Base-by-base conservation (phyloP, 2,113 vertebrate species). In the Hiodon tergisus region DNA sequence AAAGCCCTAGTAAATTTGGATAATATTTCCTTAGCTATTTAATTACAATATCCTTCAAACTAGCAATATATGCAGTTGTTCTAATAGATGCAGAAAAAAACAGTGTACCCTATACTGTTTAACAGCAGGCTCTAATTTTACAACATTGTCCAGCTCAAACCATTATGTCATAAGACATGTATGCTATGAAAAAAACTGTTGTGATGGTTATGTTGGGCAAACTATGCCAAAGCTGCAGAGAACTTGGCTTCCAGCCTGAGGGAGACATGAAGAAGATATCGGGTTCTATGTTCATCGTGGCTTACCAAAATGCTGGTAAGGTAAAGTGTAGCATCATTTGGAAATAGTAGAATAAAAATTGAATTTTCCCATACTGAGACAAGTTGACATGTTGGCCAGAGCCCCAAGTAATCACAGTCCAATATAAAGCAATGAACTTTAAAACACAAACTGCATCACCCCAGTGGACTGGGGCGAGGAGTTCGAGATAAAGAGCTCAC, bases 11-110 rank as follows among this genome's bases (percentile, higher is more conserved):
- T 88, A 82, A 89, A 89, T 86, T 79, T 88, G 82, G 81, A 86
- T 83, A 72, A 85, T 71, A 83, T 80, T 58, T 83, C 83, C 76
- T 85, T 78, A 75, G 65, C 10, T 67, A 82, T 87, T 88, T 87
- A 83, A 83, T 78, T 79, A 79, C 13, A 63, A 65, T 73, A 83
- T 83, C 80, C 86, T 82, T 82, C 73, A 84, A 86, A 79, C 83
- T 82, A 91, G 87, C 89, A 90, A 89, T 88, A 89, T 87, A 89
- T 90, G 83, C 86, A 88, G 85, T 88, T 87, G 83, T 84, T 84
- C 31, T 87, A 79, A 83, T 58, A 60, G 58, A 57, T 78, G 76
- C 83, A 79, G 85, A 78, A 69, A 77, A 69, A 72, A 82, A 70
- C 77, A 60, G 58, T 68, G 79, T 82, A 81, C 79, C 63, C 71